Evolutionary conservation across 2,113 vertebrate genomes (phyloP), one percentile per base, ranked within the genome.

Genomic region (Gopherus flavomarginatus): DNA sequence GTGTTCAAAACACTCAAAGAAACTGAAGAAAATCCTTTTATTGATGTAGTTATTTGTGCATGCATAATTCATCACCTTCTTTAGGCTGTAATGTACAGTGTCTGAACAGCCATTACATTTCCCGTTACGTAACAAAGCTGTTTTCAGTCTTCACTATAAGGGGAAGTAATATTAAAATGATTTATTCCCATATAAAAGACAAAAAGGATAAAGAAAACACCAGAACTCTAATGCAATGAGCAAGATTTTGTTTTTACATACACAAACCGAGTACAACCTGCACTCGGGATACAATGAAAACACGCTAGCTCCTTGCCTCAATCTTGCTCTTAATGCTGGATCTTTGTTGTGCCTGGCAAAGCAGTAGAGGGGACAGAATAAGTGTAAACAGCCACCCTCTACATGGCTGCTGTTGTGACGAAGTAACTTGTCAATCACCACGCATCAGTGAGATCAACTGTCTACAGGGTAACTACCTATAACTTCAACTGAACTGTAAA

Each of bases 31-130:
- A 96, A 83, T 79, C 49, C 80, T 89, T 96, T 93, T 93, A 97
- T 75, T 2, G 38, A 91, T 80, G 83, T 80, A 83, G 77, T 93
- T 96, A 92, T 91, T 92, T 90, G 89, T 62, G 2, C 78, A 97
- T 89, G 93, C 90, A 75, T 93, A 96, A 97, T 96, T 97, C 89
- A 97, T 92, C 52, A 62, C 78, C 81, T 91, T 93, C 89, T 94
- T 81, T 53, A 82, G 83, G 35, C 88, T 62, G 93, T 77, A 53
- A 93, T 95, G 96, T 62, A 91, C 72, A 21, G 4, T 22, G 72
- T 79, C 96, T 94, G 90, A 95, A 93, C 91, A 96, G 87, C 75
- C 10, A 3, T 27, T 11, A 0, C 57, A 29, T 81, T 78, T 82
- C 89, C 72, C 88, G 80, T 86, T 83, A 80, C 11, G 62, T 92